Base-by-base conservation (phyloP, 2,888 invertebrate species). In the Drosophila subsilvestris region DNA sequence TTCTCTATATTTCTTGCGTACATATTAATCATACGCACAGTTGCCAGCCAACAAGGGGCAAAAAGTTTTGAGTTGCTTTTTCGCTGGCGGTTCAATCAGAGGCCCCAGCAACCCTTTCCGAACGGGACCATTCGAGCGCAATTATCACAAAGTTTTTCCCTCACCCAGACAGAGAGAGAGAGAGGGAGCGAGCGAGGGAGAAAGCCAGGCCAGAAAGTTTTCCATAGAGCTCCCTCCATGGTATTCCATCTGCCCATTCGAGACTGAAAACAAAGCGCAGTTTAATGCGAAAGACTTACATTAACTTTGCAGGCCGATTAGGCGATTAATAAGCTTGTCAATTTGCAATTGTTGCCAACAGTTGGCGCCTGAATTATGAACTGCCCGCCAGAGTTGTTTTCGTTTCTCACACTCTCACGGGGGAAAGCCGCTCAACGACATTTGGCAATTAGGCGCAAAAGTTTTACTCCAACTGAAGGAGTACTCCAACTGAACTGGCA, bases 301-400 rank as follows among this genome's bases (percentile, higher is more conserved):
- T 77, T 76, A 79, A 79, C 87, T 66, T 87, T 80, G 74, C 83
- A 87, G 87, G 87, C 82, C 87, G 85, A 87, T 86, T 86, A 87
- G 74, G 80, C 87, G 85, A 86, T 86, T 86, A 86, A 87, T 87
- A 82, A 87, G 85, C 87, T 86, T 87, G 85, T 86, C 85, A 85
- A 85, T 85, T 86, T 77, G 74, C 80, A 76, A 85, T 85, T 87
- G 87, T 85, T 78, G 73, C 77, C 85, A 75, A 66, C 82, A 73
- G 82, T 84, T 86, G 76, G 56, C 76, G 74, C 67, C 72, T 74
- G 68, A 86, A 68, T 87, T 86, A 86, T 86, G 80, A 85, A 86
- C 83, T 82, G 71, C 12, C 70, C 71, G 55, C 53, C 51, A 56
- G 47, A 61, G 65, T 32, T 63, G 59, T 77, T 71, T 79, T 44